Evolutionary conservation across 2,797 vertebrate species (phyloP).

Genomic region (Mus minutoides): DNA sequence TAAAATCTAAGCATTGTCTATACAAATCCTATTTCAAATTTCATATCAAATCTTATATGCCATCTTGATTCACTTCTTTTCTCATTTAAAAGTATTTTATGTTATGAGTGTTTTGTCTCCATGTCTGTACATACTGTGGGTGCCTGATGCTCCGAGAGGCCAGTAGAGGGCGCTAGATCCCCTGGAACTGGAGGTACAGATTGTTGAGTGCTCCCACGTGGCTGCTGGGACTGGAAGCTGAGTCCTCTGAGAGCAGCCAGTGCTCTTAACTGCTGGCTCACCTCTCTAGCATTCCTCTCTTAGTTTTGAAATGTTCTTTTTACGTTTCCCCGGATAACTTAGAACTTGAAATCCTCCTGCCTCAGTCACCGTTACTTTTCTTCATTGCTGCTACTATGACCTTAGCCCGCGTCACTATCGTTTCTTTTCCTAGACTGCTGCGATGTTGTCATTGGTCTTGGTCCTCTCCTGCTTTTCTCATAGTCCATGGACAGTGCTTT

Average conservation of each 20-base stretch:
- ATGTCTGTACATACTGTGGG: too few species aligned
- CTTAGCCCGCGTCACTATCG: neutral
- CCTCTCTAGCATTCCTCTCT: neutral
- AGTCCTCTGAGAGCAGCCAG: neutral
- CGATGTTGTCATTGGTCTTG: neutral
- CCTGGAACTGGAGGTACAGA: neutral
- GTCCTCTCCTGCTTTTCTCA: neutral
- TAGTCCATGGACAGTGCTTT: neutral
- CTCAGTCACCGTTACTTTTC: neutral
- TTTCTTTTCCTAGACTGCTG: neutral
- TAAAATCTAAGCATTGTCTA: constrained; percentile 7
- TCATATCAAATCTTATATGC: neutral
- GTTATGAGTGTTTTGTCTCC: neutral
- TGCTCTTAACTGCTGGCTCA: neutral
- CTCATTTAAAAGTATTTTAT: neutral
- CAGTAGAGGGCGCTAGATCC: neutral
- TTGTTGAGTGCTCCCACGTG: neutral
- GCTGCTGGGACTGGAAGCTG: neutral
- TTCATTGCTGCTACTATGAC: neutral
- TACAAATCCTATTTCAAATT: neutral
- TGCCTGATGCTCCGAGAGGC: neutral
- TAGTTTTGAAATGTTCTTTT: neutral
- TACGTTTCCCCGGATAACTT: neutral
- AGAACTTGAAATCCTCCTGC: neutral
- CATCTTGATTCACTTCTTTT: neutral